Evolutionary conservation across 2,888 invertebrate species (phyloP), one percentile per base, ranked within the genome.

Genomic region (Litoditis marina): DNA sequence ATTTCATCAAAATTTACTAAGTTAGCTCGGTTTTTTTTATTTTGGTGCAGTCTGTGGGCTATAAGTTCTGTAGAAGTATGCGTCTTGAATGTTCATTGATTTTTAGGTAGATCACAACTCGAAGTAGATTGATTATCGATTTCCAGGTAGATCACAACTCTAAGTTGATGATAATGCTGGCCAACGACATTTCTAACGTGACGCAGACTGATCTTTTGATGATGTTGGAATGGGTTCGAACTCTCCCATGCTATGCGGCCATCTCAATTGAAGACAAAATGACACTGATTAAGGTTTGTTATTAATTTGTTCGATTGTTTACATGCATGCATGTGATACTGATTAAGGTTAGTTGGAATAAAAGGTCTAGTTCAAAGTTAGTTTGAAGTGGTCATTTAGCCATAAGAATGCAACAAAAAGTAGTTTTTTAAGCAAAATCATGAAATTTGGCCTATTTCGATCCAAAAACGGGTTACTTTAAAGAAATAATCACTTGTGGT

Each of bases 141-240:
- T 53, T 46, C 22, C 36, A 52, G 22, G 32, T 63, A 36, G 65
- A 65, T 39, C 31, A 50, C 22, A 64, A 69, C 30, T 63, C 63
- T 31, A 68, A 73, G 44, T 58, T 76, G 66, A 68, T 73, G 64
- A 74, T 78, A 13, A 71, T 73, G 56, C 64, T 74, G 8, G 75
- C 70, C 27, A 67, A 67, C 13, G 78, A 78, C 50, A 78, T 78
- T 52, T 68, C 77, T 0, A 65, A 61, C 7, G 69, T 69, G 11
- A 75, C 75, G 0, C 78, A 80, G 51, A 68, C 77, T 27, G 81
- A 96, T 85, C 88, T 96, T 82, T 89, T 91, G 76, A 92, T 93
- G 82, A 87, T 98, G 85, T 91, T 98, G 62, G 93, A 94, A 84
- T 98, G 96, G 92, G 94, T 94, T 56, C 92, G 94, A 81, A 89